A percentile compares a stretch with the other conserved stretches of the same genome.
These are phyloP conservation scores for Heterochromis multidens DNA, from an alignment of 2,113 vertebrate genomes.

Conservation along the genomic window DNA sequence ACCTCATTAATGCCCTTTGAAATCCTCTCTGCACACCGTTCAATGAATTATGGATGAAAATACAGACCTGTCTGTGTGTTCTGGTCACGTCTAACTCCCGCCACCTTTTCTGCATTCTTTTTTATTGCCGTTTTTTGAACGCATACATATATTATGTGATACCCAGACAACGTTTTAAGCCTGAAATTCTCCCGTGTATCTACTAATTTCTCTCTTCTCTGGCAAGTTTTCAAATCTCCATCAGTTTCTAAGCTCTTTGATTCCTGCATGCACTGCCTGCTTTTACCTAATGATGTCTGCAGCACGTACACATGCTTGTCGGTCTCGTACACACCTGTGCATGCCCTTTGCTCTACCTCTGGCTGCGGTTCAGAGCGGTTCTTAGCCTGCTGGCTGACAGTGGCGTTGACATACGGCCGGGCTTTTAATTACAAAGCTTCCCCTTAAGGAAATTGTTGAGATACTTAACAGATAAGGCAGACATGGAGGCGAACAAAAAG, in stretches of 20 bases:
- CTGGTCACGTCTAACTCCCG: not conserved
- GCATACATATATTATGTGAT: not conserved
- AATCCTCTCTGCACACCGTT: conserved; percentile 36
- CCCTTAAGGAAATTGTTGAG: conserved; percentile 71
- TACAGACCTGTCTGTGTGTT: conserved; percentile 11
- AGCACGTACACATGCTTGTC: not conserved
- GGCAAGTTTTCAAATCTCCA: not conserved
- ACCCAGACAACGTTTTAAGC: not conserved
- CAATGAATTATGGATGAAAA: conserved; percentile 60
- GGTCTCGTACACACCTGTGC: conserved; percentile 19
- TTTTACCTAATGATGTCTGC: not conserved
- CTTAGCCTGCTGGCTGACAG: conserved; percentile 48
- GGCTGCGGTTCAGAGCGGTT: conserved; percentile 2
- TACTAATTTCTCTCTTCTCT: not conserved
- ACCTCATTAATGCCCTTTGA: conserved; percentile 67
- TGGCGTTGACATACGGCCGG: conserved; percentile 44
- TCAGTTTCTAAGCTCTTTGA: not conserved
- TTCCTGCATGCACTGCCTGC: not conserved
- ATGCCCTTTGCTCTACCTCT: conserved; percentile 22
- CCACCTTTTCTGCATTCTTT: not conserved
- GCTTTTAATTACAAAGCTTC: conserved; percentile 63
- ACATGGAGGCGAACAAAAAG: conserved; percentile 54
- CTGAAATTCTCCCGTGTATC: not conserved
- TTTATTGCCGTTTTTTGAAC: not conserved
- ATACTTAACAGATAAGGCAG: conserved; percentile 59